Conservation (phyloP, 2,797 vertebrate genomes). For the Silurus aristotelis region DNA sequence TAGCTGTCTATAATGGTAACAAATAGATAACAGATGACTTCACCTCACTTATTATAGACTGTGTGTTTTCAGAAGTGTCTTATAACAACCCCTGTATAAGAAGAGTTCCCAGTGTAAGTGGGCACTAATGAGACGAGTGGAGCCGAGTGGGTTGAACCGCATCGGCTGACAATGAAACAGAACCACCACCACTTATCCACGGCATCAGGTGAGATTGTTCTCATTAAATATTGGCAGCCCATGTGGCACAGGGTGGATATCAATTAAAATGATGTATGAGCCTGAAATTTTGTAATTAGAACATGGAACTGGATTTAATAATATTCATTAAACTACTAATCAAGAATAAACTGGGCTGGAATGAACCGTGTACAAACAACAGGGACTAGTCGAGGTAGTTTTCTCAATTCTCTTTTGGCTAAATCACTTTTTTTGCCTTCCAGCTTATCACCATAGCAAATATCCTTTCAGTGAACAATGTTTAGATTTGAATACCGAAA, state of each 20-base stretch:
- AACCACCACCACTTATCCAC: conserved; percentile 23
- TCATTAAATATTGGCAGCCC: conserved; percentile 45
- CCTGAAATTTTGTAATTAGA: conserved; percentile 52
- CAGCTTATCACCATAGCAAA: neutral
- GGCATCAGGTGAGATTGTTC: conserved; percentile 45
- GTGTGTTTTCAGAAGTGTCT: conserved; percentile 13
- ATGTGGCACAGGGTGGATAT: conserved; percentile 54
- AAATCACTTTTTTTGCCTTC: neutral
- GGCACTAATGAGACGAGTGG: conserved; percentile 30
- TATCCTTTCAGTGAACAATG: neutral
- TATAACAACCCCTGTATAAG: conserved; percentile 7
- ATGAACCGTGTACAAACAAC: conserved; percentile 32
- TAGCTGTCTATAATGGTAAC: neutral
- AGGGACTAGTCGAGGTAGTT: conserved; percentile 5
- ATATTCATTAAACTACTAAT: conserved; percentile 52
- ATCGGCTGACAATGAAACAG: conserved; percentile 13
- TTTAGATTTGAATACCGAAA: neutral
- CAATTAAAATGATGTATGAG: conserved; percentile 60
- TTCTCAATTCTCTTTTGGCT: neutral
- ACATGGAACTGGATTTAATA: conserved; percentile 49
- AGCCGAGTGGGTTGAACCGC: conserved; percentile 14
- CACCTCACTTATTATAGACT: conserved; percentile 13
- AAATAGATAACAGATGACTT: conserved; percentile 27
- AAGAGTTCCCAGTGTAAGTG: conserved; percentile 2
- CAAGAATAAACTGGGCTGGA: conserved; percentile 43